Base-by-base conservation (phyloP, 1,140 invertebrate species). In the Zaprionus capensis region DNA sequence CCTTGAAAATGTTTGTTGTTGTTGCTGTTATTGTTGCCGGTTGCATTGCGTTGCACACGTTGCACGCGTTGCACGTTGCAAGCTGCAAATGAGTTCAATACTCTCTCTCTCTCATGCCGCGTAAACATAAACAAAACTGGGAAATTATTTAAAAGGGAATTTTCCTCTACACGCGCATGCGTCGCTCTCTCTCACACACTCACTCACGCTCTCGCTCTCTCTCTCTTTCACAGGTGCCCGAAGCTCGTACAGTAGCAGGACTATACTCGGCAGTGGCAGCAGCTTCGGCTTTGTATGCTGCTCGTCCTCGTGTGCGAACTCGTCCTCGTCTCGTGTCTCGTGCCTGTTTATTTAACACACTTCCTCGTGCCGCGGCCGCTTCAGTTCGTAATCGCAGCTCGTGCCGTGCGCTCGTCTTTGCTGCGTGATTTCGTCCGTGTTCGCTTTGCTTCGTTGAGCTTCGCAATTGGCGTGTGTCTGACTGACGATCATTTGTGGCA, bases 261-360 rank as follows among this genome's bases (percentile, higher is more conserved):
- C 31, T 11, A 11, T 28, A 1, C 2, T 9, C 9, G n/a, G 36
- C 20, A 44, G 5, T 7, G 15, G 44, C 12, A 31, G 24, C n/a
- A 22, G 34, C 64, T 46, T 67, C 71, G 34, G 24, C 64, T 46
- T 67, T 65, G 71, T 68, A 17, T 46, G 28, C 5, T 2, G n/a
- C 68, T 34, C 59, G 34, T 71, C 51, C 26, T 46, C 24, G 22
- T 15, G 12, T 17, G 31, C 62, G 41, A 41, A 5, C 14, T 51
- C 46, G 20, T 22, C 34, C 6, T 46, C 44, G 61, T 15, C 11
- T 38, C 51, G 36, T 34, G 14, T 24, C 34, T 81, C 74, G 74
- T 75, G 31, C 34, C 62, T 91, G 85, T 91, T 91, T 91, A 91
- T 91, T 91, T 91, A 91, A 91, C 80, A 91, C 85, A 91, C 67